These are phyloP conservation scores for Drosophila melanocephala DNA, from an alignment of 2,888 invertebrate species.

Conservation along the genomic window DNA sequence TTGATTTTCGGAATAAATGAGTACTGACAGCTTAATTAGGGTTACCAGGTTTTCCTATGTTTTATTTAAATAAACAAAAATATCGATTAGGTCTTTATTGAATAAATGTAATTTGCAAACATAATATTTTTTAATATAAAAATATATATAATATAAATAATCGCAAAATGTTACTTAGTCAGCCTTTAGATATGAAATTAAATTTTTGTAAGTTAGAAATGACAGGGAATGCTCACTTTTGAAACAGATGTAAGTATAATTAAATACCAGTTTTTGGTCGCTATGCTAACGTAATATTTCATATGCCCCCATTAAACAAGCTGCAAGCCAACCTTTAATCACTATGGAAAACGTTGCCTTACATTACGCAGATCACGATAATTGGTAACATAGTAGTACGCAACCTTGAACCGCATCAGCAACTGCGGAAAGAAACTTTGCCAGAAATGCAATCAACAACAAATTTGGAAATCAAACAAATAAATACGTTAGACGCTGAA, in stretches of 20 bases:
- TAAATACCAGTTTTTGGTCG: neutral
- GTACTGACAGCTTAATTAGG: conserved; percentile 34
- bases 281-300: neutral
- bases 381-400: conserved; percentile 26
- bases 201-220: neutral
- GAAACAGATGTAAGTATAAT: neutral
- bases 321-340: conserved; percentile 3
- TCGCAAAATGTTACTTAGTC: neutral
- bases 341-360: neutral
- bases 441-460: conserved; percentile 24
- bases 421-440: conserved; percentile 8
- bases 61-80: neutral
- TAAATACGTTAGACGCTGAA: conserved; percentile 17
- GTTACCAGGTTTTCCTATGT: conserved; percentile 48
- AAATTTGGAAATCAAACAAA: conserved; percentile 16
- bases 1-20: conserved; percentile 10
- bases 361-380: conserved; percentile 12
- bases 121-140: neutral
- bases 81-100: conserved; percentile 10
- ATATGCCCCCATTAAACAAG: conserved; percentile 1
- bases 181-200: neutral
- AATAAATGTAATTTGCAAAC: conserved; percentile 27
- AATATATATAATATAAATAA: neutral
- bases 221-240: neutral
- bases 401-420: conserved; percentile 53